A percentile compares a stretch with the other conserved stretches of the same genome.
These are phyloP conservation scores for Crotalus adamanteus DNA, from an alignment of 2,797 vertebrate species.

Conservation along the genomic window DNA sequence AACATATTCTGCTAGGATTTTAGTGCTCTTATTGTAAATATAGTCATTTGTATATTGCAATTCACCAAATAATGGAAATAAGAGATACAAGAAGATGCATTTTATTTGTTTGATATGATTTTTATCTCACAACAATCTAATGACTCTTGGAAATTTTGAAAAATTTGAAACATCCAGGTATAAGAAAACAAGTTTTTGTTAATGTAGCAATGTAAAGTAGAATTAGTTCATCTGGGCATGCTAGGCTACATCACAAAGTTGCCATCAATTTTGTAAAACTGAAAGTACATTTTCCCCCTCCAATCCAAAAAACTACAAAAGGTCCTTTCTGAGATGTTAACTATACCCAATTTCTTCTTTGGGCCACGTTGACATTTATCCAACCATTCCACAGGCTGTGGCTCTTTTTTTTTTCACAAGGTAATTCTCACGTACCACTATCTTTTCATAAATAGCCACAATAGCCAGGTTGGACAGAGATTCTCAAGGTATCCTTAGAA, in stretches of 20 bases:
- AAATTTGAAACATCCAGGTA: neutral
- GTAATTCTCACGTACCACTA: neutral
- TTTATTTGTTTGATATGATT: neutral
- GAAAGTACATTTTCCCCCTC: neutral
- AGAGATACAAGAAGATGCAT: neutral
- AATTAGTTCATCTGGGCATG: neutral
- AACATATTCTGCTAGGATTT: neutral
- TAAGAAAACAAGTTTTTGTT: neutral
- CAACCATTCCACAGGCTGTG: neutral
- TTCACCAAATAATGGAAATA: neutral
- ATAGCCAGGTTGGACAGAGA: neutral
- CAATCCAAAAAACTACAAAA: neutral
- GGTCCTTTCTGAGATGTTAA: neutral
- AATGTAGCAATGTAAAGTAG: neutral
- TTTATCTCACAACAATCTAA: neutral
- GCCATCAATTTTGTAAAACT: neutral
- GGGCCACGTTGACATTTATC: neutral
- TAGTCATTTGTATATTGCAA: neutral
- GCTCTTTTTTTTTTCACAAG: neutral
- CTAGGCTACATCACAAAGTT: neutral
- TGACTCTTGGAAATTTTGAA: neutral
- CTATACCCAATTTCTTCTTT: neutral
- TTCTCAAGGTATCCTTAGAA: neutral
- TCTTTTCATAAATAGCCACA: neutral
- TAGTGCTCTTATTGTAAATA: neutral